phyloP scores from a whole-genome alignment of 2,888 invertebrate genomes.

The Mystacides longicornis region DNA sequence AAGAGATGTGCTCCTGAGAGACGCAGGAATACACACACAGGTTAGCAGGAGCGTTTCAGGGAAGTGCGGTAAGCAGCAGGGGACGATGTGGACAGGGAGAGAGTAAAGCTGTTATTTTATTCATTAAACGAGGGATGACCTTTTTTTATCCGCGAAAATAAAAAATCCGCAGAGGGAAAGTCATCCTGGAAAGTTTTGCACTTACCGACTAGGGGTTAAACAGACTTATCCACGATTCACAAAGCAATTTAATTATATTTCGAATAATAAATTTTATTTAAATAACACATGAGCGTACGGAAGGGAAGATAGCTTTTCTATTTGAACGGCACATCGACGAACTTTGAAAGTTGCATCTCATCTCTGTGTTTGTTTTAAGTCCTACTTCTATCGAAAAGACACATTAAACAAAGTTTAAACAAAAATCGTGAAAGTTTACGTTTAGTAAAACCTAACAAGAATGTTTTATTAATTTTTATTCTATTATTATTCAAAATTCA shows the following conservation, averaged over 20 bases:
- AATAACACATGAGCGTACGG: too few relatives aligned
- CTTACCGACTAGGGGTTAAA: background rate
- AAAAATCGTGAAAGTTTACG: too few relatives aligned
- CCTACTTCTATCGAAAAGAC: too few relatives aligned
- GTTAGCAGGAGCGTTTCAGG: background rate
- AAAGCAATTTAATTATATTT: background rate
- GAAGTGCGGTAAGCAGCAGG: background rate
- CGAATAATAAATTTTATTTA: background rate
- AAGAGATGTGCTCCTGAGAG: background rate
- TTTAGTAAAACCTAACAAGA: too few relatives aligned
- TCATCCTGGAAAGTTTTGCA: slow-evolving; percentile 4
- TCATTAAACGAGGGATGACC: slow-evolving; percentile 24
- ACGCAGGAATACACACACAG: background rate
- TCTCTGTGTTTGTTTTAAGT: too few relatives aligned
- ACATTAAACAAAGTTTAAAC: too few relatives aligned
- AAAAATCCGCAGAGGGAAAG: slow-evolving; percentile 12
- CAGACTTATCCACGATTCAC: background rate
- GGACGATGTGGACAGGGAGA: slow-evolving; percentile 10
- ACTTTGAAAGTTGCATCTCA: too few relatives aligned
- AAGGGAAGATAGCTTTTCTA: too few relatives aligned
- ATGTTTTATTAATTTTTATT: too few relatives aligned
- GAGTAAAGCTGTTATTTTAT: slow-evolving; percentile 25
- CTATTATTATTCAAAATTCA: too few relatives aligned
- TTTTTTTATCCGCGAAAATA: slow-evolving; percentile 17
- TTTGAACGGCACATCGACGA: too few relatives aligned